Percentiles rank a stretch among this genome's conserved stretches.
phyloP scores from a whole-genome alignment of 2,797 vertebrate genomes.

The Pelobates cultripes region DNA sequence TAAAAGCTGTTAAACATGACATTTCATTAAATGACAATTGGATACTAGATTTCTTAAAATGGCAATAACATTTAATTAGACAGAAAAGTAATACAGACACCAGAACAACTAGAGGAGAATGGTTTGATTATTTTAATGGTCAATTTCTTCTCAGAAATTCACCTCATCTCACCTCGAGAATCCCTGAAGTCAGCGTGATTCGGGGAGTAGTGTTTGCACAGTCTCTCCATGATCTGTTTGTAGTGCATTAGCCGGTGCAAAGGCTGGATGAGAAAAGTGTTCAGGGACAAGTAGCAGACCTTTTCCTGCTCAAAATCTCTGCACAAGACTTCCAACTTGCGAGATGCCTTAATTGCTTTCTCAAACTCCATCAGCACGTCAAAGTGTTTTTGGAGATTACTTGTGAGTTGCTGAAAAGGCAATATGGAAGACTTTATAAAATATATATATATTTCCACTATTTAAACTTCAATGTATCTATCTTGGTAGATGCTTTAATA shows the following conservation, averaged over 20 bases:
- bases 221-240: conserved; percentile 93
- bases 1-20: too few species aligned
- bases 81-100: too few species aligned
- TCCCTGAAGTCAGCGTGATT: conserved; percentile 91
- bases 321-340: conserved; percentile 84
- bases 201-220: conserved; percentile 92
- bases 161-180: conserved; percentile 81
- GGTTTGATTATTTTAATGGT: too few species aligned
- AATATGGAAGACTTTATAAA: too few species aligned
- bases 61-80: too few species aligned
- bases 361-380: conserved; percentile 89
- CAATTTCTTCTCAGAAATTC: background rate
- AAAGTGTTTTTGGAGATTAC: conserved; percentile 86
- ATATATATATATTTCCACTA: too few species aligned
- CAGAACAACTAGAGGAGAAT: too few species aligned
- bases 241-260: conserved; percentile 96
- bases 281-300: conserved; percentile 95
- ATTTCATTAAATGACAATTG: too few species aligned
- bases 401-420: conserved; percentile 78
- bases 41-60: too few species aligned
- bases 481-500: too few species aligned
- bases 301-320: conserved; percentile 96
- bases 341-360: conserved; percentile 79
- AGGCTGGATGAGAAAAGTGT: conserved; percentile 92
- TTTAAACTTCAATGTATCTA: too few species aligned